Evolutionary conservation across 1,140 invertebrate genomes (phyloP).

Genomic region (Drosophila parvula): DNA sequence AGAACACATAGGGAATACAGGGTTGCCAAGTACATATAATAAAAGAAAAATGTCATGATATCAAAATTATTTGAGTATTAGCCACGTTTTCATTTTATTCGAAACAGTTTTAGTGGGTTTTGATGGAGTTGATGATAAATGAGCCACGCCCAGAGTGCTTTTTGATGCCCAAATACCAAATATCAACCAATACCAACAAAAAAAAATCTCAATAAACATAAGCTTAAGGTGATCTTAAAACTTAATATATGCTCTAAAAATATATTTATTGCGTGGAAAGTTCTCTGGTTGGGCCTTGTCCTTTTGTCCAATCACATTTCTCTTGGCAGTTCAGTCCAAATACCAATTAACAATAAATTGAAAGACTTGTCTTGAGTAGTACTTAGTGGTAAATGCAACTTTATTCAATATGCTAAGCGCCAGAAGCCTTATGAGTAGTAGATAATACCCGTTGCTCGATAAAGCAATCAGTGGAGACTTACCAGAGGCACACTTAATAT

Average conservation of each 20-base stretch:
- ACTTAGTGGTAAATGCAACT: conserved; percentile 51
- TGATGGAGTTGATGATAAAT: conserved; percentile 9
- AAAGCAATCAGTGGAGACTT: conserved; percentile 48
- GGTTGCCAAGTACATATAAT: conserved; percentile 45
- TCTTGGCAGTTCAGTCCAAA: conserved; percentile 11
- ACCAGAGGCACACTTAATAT: conserved; percentile 34
- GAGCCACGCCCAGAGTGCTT: conserved; percentile 41
- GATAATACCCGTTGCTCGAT: conserved; percentile 46
- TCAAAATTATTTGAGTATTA: conserved; percentile 39
- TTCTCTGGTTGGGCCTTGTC: not conserved
- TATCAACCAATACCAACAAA: not conserved
- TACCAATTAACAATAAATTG: conserved; percentile 52
- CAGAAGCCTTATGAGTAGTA: conserved; percentile 39
- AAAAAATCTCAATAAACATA: conserved; percentile 14
- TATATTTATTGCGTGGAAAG: not conserved
- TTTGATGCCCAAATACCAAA: conserved; percentile 27
- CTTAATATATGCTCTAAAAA: not conserved
- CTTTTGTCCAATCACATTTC: not conserved
- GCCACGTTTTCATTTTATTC: conserved; percentile 15
- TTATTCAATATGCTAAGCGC: conserved; percentile 67
- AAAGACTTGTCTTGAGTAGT: conserved; percentile 30
- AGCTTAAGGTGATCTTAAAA: conserved; percentile 11
- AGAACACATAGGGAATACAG: conserved; percentile 45
- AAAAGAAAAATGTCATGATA: conserved; percentile 42
- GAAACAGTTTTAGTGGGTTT: conserved; percentile 24